Conservation (phyloP, 1,140 invertebrate genomes). For the Drosophila ironensis region DNA sequence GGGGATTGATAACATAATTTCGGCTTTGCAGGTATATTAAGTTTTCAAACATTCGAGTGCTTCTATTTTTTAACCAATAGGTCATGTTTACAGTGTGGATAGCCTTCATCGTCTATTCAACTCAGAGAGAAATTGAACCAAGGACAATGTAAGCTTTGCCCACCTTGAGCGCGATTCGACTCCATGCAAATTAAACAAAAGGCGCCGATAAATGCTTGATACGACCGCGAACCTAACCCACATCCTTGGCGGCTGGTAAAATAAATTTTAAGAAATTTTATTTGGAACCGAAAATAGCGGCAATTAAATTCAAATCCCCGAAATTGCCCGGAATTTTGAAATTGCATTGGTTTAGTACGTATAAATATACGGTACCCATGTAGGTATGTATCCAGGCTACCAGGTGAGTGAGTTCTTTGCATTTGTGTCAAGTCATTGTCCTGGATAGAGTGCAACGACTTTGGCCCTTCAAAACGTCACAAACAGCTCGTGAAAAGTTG, state of each 20-base stretch:
- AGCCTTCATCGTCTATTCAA: conserved; percentile 69
- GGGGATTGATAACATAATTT: too few species aligned
- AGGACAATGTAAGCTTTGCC: conserved; percentile 53
- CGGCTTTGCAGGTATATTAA: neutral
- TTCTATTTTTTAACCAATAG: too few species aligned
- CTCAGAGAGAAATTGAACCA: conserved; percentile 60
- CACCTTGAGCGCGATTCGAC: neutral
- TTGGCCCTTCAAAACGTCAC: conserved; percentile 40
- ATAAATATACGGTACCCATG: too few species aligned
- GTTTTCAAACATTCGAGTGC: too few species aligned
- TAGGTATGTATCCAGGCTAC: too few species aligned
- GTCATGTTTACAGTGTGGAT: conserved; percentile 14
- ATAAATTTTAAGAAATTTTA: conserved; percentile 23
- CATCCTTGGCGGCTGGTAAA: conserved; percentile 11
- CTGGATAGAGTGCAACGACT: conserved; percentile 60
- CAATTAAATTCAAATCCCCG: conserved; percentile 38
- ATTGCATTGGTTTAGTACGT: neutral
- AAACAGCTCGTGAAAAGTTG: conserved; percentile 17
- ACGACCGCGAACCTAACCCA: neutral
- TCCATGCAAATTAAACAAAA: conserved; percentile 38
- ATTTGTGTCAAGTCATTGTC: conserved; percentile 54
- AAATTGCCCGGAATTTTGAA: conserved; percentile 5
- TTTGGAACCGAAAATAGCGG: conserved; percentile 24
- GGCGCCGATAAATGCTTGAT: conserved; percentile 23
- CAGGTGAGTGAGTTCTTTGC: neutral